Evolutionary conservation across 2,888 invertebrate species (phyloP), one percentile per base, ranked within the genome.

Genomic region (Tachina fera): DNA sequence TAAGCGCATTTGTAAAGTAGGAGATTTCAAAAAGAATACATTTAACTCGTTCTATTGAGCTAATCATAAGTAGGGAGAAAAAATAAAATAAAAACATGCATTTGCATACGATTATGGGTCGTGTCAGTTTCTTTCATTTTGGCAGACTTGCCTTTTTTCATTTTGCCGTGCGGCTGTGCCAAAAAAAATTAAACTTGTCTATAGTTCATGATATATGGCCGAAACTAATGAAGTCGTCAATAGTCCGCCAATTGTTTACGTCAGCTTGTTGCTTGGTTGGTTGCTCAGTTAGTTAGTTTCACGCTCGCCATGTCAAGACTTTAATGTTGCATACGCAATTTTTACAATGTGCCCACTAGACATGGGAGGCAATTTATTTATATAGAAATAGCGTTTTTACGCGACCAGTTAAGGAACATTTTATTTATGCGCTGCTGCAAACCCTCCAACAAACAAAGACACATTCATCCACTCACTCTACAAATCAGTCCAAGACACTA

Each of bases 151-250:
- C 3, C 6, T 53, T 11, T 65, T 67, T 60, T 0, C 16, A 10
- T 19, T 61, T 43, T 9, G 6, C 31, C 43, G 47, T 14, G 19
- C 31, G 4, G 47, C 31, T 9, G 47, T 72, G 58, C 19, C 43
- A 43, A 51, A 83, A 31, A 31, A 31, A 83, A 49, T 31, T 16
- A 65, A 75, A 43, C 47, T 77, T 71, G 67, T 72, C 83, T 58
- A 53, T 60, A 67, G 19, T 41, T 39, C 51, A 60, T 83, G 65
- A 83, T 77, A 68, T 78, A 86, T 80, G 83, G 63, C 76, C 76
- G 72, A 80, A 80, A 79, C 86, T 83, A 86, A 83, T 86, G 83
- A 86, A 86, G 86, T 86, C 79, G 83, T 86, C 86, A 86, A 80
- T 76, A 72, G 60, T 72, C 67, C 56, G 72, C 61, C 79, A 83